Conservation (phyloP, 1,140 invertebrate genomes). For the Trachymyrmex septentrionalis region DNA sequence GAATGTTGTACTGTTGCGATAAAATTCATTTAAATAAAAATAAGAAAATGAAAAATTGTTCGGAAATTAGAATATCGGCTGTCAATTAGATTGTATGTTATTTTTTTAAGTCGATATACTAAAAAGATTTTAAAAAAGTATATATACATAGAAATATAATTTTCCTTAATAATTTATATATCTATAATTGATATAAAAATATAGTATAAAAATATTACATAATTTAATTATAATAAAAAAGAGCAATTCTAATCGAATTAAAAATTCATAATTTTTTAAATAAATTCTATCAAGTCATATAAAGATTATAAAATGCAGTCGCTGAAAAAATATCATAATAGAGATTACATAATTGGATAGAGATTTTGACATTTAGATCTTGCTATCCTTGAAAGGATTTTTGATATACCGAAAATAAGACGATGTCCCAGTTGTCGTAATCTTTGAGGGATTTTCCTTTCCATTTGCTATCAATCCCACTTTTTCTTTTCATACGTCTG, state of each 20-base stretch:
- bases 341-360: neutral
- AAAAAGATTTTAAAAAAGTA: no score
- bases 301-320: neutral
- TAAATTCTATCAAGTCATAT: neutral
- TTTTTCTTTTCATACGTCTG: conserved; percentile 36
- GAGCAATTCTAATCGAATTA: neutral
- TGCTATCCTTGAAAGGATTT: neutral
- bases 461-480: conserved; percentile 25
- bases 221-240: neutral
- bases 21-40: no score
- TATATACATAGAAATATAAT: no score
- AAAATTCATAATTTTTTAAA: neutral
- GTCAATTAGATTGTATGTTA: no score
- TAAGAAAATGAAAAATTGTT: no score
- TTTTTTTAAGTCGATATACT: no score
- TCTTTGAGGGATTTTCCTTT: conserved; percentile 41
- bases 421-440: conserved; percentile 1
- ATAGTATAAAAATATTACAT: neutral
- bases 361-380: neutral
- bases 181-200: no score
- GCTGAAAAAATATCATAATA: neutral
- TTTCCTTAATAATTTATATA: conserved; percentile 10
- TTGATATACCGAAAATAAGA: conserved; percentile 31
- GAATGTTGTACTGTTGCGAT: no score
- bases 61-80: no score